phyloP scores from a whole-genome alignment of 37 sponge, comb jelly and placozoan species.

The Diacarnus erythraeanus region DNA sequence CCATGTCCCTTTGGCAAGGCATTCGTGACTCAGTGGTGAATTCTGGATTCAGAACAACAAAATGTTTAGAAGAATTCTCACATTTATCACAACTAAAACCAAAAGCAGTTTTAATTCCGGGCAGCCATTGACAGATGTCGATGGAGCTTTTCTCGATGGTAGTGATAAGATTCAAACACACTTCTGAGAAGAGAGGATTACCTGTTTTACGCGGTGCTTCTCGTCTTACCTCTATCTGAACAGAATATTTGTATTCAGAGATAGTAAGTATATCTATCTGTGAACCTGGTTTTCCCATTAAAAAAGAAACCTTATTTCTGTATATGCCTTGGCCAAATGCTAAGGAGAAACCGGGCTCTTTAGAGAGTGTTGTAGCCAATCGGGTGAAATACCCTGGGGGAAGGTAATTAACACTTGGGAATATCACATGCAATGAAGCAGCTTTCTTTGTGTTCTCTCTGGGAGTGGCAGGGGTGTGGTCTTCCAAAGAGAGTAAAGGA shows the following conservation, averaged over 20 bases:
- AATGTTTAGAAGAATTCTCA: neutral
- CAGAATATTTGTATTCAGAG: neutral
- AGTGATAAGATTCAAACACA: slow-evolving; percentile 1
- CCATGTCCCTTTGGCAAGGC: neutral
- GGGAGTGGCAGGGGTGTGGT: neutral
- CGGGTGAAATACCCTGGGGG: slow-evolving; percentile 65
- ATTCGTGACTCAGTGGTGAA: neutral
- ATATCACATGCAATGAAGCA: slow-evolving; percentile 39
- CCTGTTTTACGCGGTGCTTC: neutral
- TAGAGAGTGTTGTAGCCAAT: slow-evolving; percentile 26
- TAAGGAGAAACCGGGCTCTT: neutral
- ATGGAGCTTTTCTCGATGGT: neutral
- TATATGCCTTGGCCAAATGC: slow-evolving; percentile 26
- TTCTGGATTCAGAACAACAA: neutral
- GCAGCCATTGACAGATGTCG: slow-evolving; percentile 15
- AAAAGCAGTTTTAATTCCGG: neutral
- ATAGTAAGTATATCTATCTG: slow-evolving; percentile 30
- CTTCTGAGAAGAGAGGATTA: neutral
- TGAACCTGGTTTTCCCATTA: slow-evolving; percentile 9
- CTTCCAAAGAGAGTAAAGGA: neutral
- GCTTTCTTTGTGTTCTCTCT: neutral
- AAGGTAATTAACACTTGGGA: slow-evolving; percentile 25
- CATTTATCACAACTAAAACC: slow-evolving; percentile 13
- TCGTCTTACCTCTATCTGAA: slow-evolving; percentile 21
- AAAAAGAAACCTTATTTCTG: slow-evolving; percentile 18